These are phyloP conservation scores for Muscicapa comitata DNA, from an alignment of 2,797 vertebrate genomes.

Conservation along the genomic window DNA sequence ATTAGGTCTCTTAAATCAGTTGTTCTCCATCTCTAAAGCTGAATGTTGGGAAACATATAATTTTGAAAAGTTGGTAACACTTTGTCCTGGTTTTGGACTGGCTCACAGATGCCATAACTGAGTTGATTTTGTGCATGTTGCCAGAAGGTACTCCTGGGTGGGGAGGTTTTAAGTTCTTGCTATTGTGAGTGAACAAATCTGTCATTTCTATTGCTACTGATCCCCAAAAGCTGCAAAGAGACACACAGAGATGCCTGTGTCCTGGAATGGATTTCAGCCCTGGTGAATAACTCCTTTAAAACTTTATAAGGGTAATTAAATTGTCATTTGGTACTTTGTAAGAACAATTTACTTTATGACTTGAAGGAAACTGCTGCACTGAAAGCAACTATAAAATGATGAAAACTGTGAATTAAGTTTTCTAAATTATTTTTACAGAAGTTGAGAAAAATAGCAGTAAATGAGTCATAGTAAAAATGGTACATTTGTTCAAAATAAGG, in stretches of 20 bases:
- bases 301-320: background rate
- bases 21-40: background rate
- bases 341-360: background rate
- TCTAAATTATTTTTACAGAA: background rate
- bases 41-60: background rate
- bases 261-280: background rate
- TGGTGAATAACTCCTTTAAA: background rate
- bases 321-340: background rate
- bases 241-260: background rate
- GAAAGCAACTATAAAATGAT: background rate
- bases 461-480: background rate
- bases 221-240: background rate
- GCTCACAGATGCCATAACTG: background rate
- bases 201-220: background rate
- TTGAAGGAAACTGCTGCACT: background rate
- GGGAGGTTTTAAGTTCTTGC: background rate
- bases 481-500: background rate
- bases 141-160: background rate
- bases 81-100: background rate
- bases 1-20: background rate
- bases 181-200: background rate
- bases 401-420: background rate
- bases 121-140: background rate
- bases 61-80: background rate
- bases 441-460: background rate